phyloP scores from a whole-genome alignment of 2,888 invertebrate genomes.

The Ochropleura leucogaster region DNA sequence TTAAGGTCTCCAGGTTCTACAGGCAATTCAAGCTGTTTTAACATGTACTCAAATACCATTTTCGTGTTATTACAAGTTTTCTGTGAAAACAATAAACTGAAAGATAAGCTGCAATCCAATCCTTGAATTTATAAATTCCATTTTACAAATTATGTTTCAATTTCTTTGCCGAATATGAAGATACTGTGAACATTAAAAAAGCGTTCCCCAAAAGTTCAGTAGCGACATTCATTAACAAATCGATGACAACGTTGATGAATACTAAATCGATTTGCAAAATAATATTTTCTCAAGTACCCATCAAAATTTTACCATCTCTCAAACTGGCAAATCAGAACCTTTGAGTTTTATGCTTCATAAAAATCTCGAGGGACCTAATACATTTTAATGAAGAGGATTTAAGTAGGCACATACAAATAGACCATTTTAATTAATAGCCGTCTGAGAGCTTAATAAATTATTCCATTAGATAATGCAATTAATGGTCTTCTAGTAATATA shows the following conservation, averaged over 20 bases:
- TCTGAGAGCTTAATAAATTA: constrained; percentile 55
- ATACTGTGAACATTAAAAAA: neutral
- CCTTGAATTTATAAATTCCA: no score
- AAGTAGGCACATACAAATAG: constrained; percentile 37
- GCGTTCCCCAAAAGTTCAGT: neutral
- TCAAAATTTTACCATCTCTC: constrained; percentile 36
- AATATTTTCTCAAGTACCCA: constrained; percentile 33
- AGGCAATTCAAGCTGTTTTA: no score
- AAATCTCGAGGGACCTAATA: constrained; percentile 34
- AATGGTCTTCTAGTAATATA: constrained; percentile 31
- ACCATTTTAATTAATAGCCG: constrained; percentile 56
- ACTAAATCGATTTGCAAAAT: constrained; percentile 29
- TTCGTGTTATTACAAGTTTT: neutral
- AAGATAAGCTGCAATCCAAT: neutral
- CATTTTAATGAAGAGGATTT: constrained; percentile 45
- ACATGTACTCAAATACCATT: no score
- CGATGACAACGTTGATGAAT: constrained; percentile 11
- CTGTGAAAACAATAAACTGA: neutral
- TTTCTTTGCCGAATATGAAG: neutral
- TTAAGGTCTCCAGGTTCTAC: no score
- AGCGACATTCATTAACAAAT: neutral
- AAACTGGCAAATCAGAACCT: constrained; percentile 27
- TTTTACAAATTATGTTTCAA: no score
- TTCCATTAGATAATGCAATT: constrained; percentile 50
- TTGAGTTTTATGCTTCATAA: constrained; percentile 42